Base-by-base conservation (phyloP, 2,797 vertebrate species). In the Pristis pectinata region DNA sequence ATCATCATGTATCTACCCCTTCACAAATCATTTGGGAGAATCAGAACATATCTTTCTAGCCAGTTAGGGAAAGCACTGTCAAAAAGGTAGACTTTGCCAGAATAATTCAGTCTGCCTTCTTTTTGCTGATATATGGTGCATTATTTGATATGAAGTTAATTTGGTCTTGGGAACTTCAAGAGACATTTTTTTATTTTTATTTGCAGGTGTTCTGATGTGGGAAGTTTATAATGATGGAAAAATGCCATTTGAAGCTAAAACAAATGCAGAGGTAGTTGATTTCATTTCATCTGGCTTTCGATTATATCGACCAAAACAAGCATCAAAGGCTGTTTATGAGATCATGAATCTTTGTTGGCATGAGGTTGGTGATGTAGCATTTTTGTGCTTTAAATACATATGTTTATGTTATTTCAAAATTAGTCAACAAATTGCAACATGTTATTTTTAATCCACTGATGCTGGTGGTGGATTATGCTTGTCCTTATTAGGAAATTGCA, bases 181-280 rank as follows among this genome's bases (percentile, higher is more conserved):
- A 74, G 19, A 72, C 70, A 93, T 30, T 24, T 6, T 64, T 95
- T 56, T 74, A 80, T 94, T 93, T 95, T 41, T 92, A 94, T 92
- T 8, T 95, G 59, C 95, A 99, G 99, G 98, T 94, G 98, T 99
- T 95, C 95, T 99, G 95, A 99, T 99, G 98, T 99, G 99, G 99
- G 99, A 99, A 96, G 97, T 99, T 2, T 99, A 99, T 96, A 98
- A 98, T 0, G 98, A 98, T 95, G 99, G 99, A 34, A 98, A 97
- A 82, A 98, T 99, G 98, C 99, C 99, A 0, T 99, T 98, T 94
- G 98, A 99, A 59, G 97, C 98, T 93, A 98, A 96, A 94, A 97
- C 97, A 76, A 99, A 99, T 95, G 98, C 98, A 3, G 98, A 99
- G 96, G 98, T 99, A 44, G 99, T 99, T 53, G 97, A 97, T 2